Conservation (phyloP, 2,797 vertebrate genomes). For the Squalus acanthias region DNA sequence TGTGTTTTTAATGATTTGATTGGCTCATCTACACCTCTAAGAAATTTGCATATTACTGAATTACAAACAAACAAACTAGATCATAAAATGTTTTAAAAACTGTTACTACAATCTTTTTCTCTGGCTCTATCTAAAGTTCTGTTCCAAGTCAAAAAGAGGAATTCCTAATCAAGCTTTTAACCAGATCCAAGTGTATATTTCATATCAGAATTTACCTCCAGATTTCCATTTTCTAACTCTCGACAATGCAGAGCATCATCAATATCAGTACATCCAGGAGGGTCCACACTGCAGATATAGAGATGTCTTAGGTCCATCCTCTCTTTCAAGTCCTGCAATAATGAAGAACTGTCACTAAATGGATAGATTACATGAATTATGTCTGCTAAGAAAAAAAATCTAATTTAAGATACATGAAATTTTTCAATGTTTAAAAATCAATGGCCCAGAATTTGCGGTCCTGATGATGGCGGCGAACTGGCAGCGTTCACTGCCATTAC, state of each 20-base stretch:
- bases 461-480: too few relatives aligned
- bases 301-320: slow-evolving; percentile 80
- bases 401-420: background rate
- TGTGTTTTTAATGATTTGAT: background rate
- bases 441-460: too few relatives aligned
- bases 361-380: background rate
- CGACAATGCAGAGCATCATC: slow-evolving; percentile 88
- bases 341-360: background rate
- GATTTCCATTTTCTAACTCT: slow-evolving; percentile 78
- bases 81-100: too few relatives aligned
- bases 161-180: background rate
- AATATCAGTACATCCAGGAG: slow-evolving; percentile 94
- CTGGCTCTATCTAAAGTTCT: background rate
- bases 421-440: background rate
- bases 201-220: slow-evolving; percentile 66
- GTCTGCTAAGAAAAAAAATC: background rate
- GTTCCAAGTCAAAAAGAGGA: background rate
- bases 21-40: background rate
- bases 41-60: background rate
- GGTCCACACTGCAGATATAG: slow-evolving; percentile 88
- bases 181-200: background rate
- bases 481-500: too few relatives aligned
- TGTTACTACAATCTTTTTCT: background rate
- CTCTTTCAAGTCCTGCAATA: slow-evolving; percentile 71
- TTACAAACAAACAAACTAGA: too few relatives aligned